These are phyloP conservation scores for Erebia palarica DNA, from an alignment of 2,888 invertebrate species.

Conservation along the genomic window DNA sequence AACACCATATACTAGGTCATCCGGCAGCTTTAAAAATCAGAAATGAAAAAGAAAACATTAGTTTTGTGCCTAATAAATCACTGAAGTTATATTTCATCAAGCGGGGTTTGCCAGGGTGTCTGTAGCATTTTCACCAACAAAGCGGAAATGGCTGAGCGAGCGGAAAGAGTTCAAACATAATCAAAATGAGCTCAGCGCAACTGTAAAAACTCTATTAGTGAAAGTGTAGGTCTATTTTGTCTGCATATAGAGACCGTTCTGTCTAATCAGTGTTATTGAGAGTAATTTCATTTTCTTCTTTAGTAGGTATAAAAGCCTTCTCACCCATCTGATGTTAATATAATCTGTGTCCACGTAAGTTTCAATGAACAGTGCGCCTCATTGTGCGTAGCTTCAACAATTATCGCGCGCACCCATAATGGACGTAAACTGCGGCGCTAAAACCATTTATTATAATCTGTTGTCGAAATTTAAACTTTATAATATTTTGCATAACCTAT, in stretches of 20 bases:
- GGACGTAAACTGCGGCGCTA: constrained; percentile 51
- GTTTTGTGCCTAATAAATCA: background rate
- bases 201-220: too few species aligned
- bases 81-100: too few species aligned
- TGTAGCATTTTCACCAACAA: background rate
- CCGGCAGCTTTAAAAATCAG: background rate
- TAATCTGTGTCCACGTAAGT: constrained; percentile 56
- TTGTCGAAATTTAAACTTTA: background rate
- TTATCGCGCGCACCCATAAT: constrained; percentile 73
- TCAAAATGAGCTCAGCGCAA: too few species aligned
- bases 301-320: background rate
- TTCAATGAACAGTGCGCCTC: constrained; percentile 64
- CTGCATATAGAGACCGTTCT: too few species aligned
- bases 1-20: constrained; percentile 38
- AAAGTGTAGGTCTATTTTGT: too few species aligned
- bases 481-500: background rate
- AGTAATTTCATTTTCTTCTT: too few species aligned
- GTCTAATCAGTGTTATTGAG: too few species aligned
- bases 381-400: constrained; percentile 74
- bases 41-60: background rate
- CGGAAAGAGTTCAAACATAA: too few species aligned
- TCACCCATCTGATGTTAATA: constrained; percentile 15
- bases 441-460: constrained; percentile 29
- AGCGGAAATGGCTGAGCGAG: too few species aligned
- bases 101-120: too few species aligned